Base-by-base conservation (phyloP, 2,797 vertebrate species). In the Anguilla megastoma region DNA sequence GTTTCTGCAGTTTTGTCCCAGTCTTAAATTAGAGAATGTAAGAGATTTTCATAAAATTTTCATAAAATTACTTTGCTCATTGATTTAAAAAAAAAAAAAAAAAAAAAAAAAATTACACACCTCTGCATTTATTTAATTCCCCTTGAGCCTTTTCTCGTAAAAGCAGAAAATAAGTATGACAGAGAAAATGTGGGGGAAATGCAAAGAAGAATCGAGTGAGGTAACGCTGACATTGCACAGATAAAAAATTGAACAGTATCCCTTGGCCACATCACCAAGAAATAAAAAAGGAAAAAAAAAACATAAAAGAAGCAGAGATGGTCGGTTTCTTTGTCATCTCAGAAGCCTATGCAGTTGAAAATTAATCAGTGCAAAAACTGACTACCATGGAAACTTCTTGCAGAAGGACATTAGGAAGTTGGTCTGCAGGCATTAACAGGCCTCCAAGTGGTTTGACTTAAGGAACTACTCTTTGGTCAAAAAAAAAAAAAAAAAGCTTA, bases 31-130 rank as follows among this genome's bases (percentile, higher is more conserved):
- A 80, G 76, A 48, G 36, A 41, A 41, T 6, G 36, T 45, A 48
- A 45, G 14, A 45, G 33, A 48, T n/a, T 80, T 80, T 80, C 76
- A 80, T 41, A 21, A 80, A 80, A 80, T 80, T 80, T 80, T 80
- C 76, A 80, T 41, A 21, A 80, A 80, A 80, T 80, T 80, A 80
- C 45, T 80, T 48, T 80, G 21, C 41, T 80, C 76, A 80, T 80
- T 80, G 76, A 80, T 80, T 48, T 36, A 16, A 41, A 16, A 41
- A 41, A 41, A 41, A 41, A 41, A 36, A 36, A 41, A 36, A 36
- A 36, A 36, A 36, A 36, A 41, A 41, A 36, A 36, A 36, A 36
- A 36, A 36, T 45, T 80, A 80, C 36, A 33, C 41, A 80, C 36
- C 76, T 80, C 76, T 80, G 76, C 76, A 80, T 80, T 80, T 80